Conservation (phyloP, 2,113 vertebrate species). For the Paracanthobrama guichenoti region DNA sequence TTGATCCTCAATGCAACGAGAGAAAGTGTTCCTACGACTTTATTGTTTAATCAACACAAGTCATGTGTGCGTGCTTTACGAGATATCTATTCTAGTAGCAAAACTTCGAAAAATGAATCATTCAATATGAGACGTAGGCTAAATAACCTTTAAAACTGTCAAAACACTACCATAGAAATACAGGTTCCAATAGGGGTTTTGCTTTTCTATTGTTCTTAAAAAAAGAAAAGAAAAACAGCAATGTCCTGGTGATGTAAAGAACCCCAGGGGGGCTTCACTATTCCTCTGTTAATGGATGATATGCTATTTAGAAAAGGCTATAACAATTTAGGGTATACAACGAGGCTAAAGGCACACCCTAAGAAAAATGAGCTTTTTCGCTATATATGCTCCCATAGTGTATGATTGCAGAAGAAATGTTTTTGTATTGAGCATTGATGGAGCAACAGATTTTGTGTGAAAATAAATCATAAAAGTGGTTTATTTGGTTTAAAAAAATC, state of each 20-base stretch:
- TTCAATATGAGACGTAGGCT: background rate
- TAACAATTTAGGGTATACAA: background rate
- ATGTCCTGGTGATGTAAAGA: background rate
- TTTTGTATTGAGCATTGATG: too few species aligned
- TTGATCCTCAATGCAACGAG: slow-evolving; percentile 54
- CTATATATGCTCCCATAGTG: too few species aligned
- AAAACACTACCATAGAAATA: slow-evolving; percentile 1
- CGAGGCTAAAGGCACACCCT: too few species aligned
- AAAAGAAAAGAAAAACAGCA: background rate
- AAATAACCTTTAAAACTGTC: background rate
- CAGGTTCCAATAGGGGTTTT: background rate
- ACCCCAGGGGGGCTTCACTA: background rate
- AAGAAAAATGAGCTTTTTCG: too few species aligned
- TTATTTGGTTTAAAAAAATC: too few species aligned
- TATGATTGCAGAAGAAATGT: too few species aligned
- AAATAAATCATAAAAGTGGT: too few species aligned
- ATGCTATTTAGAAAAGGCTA: background rate
- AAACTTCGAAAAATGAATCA: background rate
- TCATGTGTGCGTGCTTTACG: background rate
- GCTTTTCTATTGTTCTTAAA: background rate
- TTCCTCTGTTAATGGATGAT: background rate
- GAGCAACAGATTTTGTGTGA: too few species aligned
- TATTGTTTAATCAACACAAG: background rate
- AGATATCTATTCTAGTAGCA: background rate
- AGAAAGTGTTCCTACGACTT: background rate